Evolutionary conservation across 2,888 invertebrate species (phyloP), one percentile per base, ranked within the genome.

Genomic region (Cyrtodaria siliqua): DNA sequence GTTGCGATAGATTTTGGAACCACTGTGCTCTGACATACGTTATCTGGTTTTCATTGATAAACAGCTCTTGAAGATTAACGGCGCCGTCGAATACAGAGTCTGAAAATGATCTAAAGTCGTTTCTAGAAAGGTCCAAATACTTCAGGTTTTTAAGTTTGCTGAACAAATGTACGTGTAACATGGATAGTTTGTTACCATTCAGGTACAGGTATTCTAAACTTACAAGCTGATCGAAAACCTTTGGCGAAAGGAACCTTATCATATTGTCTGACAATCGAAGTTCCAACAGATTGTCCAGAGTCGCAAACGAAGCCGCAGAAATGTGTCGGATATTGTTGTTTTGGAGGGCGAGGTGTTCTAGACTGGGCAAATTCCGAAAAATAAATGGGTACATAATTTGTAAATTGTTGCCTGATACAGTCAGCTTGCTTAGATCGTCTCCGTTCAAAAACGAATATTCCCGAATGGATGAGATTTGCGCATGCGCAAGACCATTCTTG

Each of bases 261-360:
- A 81, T 82, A 53, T 86, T 86, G 60, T 84, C 85, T 4, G 81
- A 81, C 42, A 86, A 67, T 29, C 77, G 76, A 3, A 86, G 55
- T 29, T 86, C 84, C 16, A 74, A 67, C 12, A 86, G 61, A 18
- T 72, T 50, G 9, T 67, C 62, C 12, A 86, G 71, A 20, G 75
- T 75, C 26, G 70, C 64, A 66, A 86, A 86, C 1, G 84, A 64
- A 8, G 85, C 85, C 8, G 85, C 85, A 18, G 85, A 86, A 27
- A 86, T 70, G 66, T 84, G 84, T n/a, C 77, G 76, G 44, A 86
- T 75, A 42, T 86, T 86, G 64, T 86, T 86, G 20, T 84, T 84
- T 44, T 82, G 85, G 2, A 86, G 66, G 4, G 79, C 82, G 14
- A 86, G 53, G 53, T 83, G 59, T 20, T 76, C 56, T 4, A 86